Evolutionary conservation across 2,888 invertebrate species (phyloP).

Genomic region (Ischnus inquisitorius): DNA sequence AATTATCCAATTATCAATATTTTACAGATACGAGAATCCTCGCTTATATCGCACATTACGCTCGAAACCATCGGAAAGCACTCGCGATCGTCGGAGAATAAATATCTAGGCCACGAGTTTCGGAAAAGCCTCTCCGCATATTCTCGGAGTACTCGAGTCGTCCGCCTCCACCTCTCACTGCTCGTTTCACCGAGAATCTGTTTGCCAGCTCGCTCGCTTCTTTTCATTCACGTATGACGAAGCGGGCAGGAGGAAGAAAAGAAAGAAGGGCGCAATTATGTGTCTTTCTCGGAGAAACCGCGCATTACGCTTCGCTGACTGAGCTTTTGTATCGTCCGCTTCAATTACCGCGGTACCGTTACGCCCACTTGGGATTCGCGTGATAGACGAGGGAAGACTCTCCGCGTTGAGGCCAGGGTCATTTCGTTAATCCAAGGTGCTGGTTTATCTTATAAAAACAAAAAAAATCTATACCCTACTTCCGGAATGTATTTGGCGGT

Average conservation of each 20-base stretch:
- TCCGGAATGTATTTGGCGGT: background rate
- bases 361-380: conserved; percentile 40
- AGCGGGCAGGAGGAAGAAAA: background rate
- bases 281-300: conserved; percentile 6
- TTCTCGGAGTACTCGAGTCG: background rate
- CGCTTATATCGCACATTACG: background rate
- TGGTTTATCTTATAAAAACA: conserved; percentile 16
- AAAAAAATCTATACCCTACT: conserved; percentile 13
- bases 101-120: conserved; percentile 30
- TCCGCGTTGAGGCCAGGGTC: conserved; percentile 47
- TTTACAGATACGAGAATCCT: background rate
- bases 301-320: conserved; percentile 3
- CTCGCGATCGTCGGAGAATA: conserved; percentile 8
- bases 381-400: conserved; percentile 37
- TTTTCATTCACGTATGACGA: background rate
- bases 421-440: conserved; percentile 18
- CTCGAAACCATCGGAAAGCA: conserved; percentile 9
- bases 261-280: background rate
- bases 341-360: conserved; percentile 37
- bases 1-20: background rate
- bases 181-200: conserved; percentile 6
- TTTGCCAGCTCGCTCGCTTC: conserved; percentile 7
- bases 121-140: conserved; percentile 5
- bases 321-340: conserved; percentile 28
- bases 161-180: background rate